Percentiles rank a stretch among this genome's conserved stretches.
These are phyloP conservation scores for Cygnus olor DNA, from an alignment of 2,797 vertebrate genomes.

Conservation along the genomic window DNA sequence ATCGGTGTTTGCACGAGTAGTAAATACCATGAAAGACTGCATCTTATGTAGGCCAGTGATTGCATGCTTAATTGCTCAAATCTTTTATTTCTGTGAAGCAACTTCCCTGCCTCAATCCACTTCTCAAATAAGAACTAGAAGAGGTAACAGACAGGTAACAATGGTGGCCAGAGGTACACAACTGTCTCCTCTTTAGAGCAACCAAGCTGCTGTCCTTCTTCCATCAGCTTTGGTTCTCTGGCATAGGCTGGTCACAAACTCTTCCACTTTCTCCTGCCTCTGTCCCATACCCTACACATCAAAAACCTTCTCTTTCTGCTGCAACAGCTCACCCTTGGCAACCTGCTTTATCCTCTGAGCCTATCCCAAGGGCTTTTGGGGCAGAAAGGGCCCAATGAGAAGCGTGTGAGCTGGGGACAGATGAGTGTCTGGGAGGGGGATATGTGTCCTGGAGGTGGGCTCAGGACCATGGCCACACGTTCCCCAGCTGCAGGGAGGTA, in stretches of 20 bases:
- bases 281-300: background rate
- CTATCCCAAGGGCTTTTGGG: background rate
- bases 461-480: background rate
- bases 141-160: background rate
- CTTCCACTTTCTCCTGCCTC: background rate
- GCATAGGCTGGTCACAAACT: background rate
- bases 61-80: background rate
- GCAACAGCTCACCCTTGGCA: background rate
- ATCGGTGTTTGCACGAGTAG: rapidly evolving
- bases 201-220: background rate
- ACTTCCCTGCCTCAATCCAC: background rate
- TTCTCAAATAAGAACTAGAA: rapidly evolving
- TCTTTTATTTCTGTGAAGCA: background rate
- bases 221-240: background rate
- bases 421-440: background rate
- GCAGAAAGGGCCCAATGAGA: background rate
- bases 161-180: background rate
- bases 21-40: background rate
- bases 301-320: background rate
- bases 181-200: background rate
- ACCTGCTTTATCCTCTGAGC: background rate
- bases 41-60: background rate
- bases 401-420: background rate
- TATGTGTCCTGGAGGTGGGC: background rate
- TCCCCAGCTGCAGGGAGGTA: background rate